phyloP scores from a whole-genome alignment of 2,113 vertebrate genomes.

The western clawed frog (Xenopus tropicalis) region UCB_Xtro_10.0 CM004448.2:94759001-94759500 shows the following conservation, averaged over 20 bases:
- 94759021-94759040: constrained; percentile 34
- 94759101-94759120: constrained; percentile 37
- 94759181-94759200: constrained; percentile 12
- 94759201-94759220: constrained; percentile 18
- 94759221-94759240: not conserved
- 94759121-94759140: constrained; percentile 43
- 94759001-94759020: constrained; percentile 33
- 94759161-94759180: constrained; percentile 12
- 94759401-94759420: constrained; percentile 36
- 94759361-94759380: constrained; percentile 16
- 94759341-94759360: not conserved
- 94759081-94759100: constrained; percentile 41
- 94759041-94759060: constrained; percentile 39
- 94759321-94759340: constrained; percentile 18
- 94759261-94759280: not conserved
- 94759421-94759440: constrained; percentile 20
- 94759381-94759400: constrained; percentile 7
- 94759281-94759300: not conserved
- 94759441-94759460: constrained; percentile 6
- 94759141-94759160: constrained; percentile 35
- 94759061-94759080: constrained; percentile 34
- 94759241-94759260: not conserved
- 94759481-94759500: constrained; percentile 1
- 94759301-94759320: not conserved
- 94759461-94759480: constrained; percentile 1